These are phyloP conservation scores for Linnaemya tessellans DNA, from an alignment of 2,888 invertebrate species.

Conservation along the genomic window DNA sequence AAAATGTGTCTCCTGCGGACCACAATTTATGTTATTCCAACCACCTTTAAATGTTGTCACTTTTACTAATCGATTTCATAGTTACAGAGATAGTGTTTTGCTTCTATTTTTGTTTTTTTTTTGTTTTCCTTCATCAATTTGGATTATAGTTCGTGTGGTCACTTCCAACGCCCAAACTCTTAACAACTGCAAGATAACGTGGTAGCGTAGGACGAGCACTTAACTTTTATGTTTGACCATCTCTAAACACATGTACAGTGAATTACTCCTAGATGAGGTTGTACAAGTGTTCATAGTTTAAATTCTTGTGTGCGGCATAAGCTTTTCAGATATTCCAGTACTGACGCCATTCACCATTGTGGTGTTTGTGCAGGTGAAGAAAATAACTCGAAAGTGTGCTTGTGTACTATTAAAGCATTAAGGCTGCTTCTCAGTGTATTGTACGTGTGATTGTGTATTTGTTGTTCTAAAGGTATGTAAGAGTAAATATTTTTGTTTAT, in stretches of 20 bases:
- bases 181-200: slow-evolving; percentile 7
- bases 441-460: neutral
- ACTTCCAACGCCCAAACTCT: slow-evolving; percentile 10
- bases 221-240: slow-evolving; percentile 31
- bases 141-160: slow-evolving; percentile 4
- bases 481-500: slow-evolving; percentile 58
- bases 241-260: slow-evolving; percentile 20
- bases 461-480: slow-evolving; percentile 6
- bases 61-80: slow-evolving; percentile 13
- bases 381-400: slow-evolving; percentile 1
- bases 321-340: slow-evolving; percentile 16
- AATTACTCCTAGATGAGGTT: neutral
- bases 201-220: slow-evolving; percentile 12
- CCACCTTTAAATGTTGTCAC: slow-evolving; percentile 9
- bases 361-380: slow-evolving; percentile 12
- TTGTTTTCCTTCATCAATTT: neutral
- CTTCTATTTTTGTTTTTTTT: neutral
- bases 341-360: slow-evolving; percentile 23
- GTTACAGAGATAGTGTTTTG: neutral
- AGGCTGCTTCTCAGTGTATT: neutral
- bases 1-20: neutral
- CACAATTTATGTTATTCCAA: slow-evolving; percentile 16
- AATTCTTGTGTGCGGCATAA: slow-evolving; percentile 16
- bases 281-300: slow-evolving; percentile 1
- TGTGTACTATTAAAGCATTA: slow-evolving; percentile 1